A percentile compares a stretch with the other conserved stretches of the same genome.
These are phyloP conservation scores for Huso huso DNA, from an alignment of 2,797 vertebrate species.

Conservation along the genomic window DNA sequence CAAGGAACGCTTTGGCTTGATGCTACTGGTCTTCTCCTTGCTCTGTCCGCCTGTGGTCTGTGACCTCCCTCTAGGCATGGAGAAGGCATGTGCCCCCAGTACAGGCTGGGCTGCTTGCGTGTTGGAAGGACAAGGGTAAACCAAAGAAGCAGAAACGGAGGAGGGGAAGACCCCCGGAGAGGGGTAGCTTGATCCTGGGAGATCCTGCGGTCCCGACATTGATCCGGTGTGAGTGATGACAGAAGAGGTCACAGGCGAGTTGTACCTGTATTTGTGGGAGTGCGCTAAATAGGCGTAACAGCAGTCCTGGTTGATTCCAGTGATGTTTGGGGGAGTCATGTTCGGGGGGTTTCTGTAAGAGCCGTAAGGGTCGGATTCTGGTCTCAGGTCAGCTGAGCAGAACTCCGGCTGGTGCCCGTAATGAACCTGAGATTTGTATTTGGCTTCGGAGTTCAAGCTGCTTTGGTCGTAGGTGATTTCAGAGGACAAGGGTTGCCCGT, in stretches of 20 bases:
- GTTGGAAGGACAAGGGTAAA: neutral
- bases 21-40: constrained; percentile 48
- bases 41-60: constrained; percentile 31
- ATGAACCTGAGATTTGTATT: constrained; percentile 51
- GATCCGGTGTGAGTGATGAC: constrained; percentile 57
- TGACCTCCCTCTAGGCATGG: constrained; percentile 39
- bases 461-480: constrained; percentile 20
- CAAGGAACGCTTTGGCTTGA: constrained; percentile 28
- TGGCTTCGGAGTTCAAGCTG: constrained; percentile 42
- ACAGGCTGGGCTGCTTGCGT: constrained; percentile 32
- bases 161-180: constrained; percentile 16
- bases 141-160: neutral
- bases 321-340: constrained; percentile 26
- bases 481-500: constrained; percentile 17
- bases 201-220: constrained; percentile 22
- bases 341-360: constrained; percentile 31
- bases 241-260: constrained; percentile 35
- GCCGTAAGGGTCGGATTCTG: constrained; percentile 36
- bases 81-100: constrained; percentile 45
- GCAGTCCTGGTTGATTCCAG: constrained; percentile 34
- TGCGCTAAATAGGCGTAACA: constrained; percentile 47
- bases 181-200: constrained; percentile 40
- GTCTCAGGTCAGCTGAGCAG: constrained; percentile 38
- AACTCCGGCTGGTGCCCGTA: constrained; percentile 48
- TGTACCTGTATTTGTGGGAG: constrained; percentile 58